A percentile compares a stretch with the other conserved stretches of the same genome.
Conservation (phyloP, 2,113 vertebrate species). For the Tupaia tana region DNA sequence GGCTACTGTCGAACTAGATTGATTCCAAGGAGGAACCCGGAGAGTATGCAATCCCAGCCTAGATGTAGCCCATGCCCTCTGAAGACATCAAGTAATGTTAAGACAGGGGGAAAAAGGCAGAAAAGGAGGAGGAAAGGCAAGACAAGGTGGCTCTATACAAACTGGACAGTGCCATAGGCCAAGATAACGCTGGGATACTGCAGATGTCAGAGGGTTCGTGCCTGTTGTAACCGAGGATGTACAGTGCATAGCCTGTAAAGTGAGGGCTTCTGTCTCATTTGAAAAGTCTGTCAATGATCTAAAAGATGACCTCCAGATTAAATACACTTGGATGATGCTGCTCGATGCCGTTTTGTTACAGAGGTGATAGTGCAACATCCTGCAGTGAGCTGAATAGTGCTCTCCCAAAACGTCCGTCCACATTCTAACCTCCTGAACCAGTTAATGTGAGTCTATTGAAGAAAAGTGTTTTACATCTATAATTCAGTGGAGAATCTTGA, state of each 20-base stretch:
- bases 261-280: background rate
- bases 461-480: background rate
- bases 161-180: background rate
- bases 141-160: background rate
- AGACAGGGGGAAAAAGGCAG: background rate
- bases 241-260: background rate
- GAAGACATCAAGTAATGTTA: background rate
- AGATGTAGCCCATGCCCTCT: background rate
- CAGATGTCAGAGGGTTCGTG: background rate
- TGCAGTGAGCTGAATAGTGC: background rate
- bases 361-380: background rate
- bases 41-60: too few relatives aligned
- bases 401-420: background rate
- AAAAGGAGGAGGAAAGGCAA: background rate
- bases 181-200: too few relatives aligned
- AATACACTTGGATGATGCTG: background rate
- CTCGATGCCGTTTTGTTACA: background rate
- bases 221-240: fast-evolving
- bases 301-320: background rate
- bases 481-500: background rate
- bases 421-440: background rate
- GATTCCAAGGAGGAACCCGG: too few relatives aligned
- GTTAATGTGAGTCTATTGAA: background rate
- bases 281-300: background rate
- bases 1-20: too few relatives aligned